These are phyloP conservation scores for Galleria mellonella DNA, from an alignment of 1,140 invertebrate genomes.

Conservation along the genomic window DNA sequence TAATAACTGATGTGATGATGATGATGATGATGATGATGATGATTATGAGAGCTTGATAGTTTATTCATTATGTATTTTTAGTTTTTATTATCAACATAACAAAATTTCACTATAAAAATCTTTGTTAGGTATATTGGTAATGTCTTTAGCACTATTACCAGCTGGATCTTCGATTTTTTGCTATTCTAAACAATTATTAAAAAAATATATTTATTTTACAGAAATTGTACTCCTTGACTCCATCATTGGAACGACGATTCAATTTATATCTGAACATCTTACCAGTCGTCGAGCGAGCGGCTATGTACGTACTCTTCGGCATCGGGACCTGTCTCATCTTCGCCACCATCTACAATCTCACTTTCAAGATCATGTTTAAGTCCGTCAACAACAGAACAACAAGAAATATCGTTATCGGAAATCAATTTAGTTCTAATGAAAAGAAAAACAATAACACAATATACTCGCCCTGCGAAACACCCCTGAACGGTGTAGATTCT, in stretches of 20 bases:
- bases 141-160: too few relatives aligned
- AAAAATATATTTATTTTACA: constrained; percentile 54
- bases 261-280: constrained; percentile 82
- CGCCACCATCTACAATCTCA: constrained; percentile 42
- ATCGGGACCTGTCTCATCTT: constrained; percentile 59
- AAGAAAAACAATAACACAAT: constrained; percentile 26
- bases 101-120: too few relatives aligned
- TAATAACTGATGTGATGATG: too few relatives aligned
- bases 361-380: constrained; percentile 60
- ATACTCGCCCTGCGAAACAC: constrained; percentile 59
- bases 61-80: too few relatives aligned
- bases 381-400: constrained; percentile 26
- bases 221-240: constrained; percentile 81
- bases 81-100: too few relatives aligned
- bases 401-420: constrained; percentile 28
- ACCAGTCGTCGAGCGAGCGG: constrained; percentile 75
- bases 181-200: not conserved
- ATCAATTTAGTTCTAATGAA: constrained; percentile 27
- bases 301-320: constrained; percentile 77
- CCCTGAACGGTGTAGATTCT: constrained; percentile 36
- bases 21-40: too few relatives aligned
- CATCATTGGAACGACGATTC: constrained; percentile 78
- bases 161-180: too few relatives aligned
- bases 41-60: too few relatives aligned
- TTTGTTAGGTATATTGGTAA: too few relatives aligned